phyloP scores from a whole-genome alignment of 2,797 vertebrate species.

The Gadopsis bispinosus region DNA sequence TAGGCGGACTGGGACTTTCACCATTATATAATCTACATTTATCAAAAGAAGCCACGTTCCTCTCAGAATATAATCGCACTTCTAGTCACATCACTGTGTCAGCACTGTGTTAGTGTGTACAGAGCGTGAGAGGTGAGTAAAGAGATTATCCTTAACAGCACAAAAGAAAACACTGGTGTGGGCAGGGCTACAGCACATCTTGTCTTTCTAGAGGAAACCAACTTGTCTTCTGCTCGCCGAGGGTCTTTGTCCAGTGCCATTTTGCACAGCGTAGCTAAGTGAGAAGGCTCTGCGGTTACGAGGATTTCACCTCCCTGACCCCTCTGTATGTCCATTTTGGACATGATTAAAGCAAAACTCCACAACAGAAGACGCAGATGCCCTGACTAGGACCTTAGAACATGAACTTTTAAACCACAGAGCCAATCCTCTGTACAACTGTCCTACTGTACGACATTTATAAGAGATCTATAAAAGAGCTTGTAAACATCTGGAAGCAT shows the following conservation, averaged over 20 bases:
- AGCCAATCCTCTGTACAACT: neutral
- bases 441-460: neutral
- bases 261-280: conserved; percentile 64
- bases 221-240: conserved; percentile 34
- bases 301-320: conserved; percentile 82
- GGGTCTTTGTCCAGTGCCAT: conserved; percentile 44
- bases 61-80: conserved; percentile 23
- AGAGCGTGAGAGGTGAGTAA: neutral
- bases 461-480: neutral
- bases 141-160: conserved; percentile 17
- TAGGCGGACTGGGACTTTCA: conserved; percentile 63
- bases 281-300: conserved; percentile 74
- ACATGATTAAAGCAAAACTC: conserved; percentile 65
- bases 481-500: neutral
- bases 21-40: conserved; percentile 66
- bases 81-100: conserved; percentile 16
- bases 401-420: conserved; percentile 11
- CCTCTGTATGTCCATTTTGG: conserved; percentile 50
- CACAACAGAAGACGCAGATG: conserved; percentile 24
- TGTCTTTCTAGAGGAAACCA: conserved; percentile 34
- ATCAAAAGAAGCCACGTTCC: conserved; percentile 41
- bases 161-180: conserved; percentile 16
- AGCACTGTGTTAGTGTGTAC: conserved; percentile 22
- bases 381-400: conserved; percentile 21
- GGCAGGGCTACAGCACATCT: conserved; percentile 18